These are phyloP conservation scores for Hypsibius dujardini DNA, from an alignment of 1,140 invertebrate species.

Conservation along the genomic window DNA sequence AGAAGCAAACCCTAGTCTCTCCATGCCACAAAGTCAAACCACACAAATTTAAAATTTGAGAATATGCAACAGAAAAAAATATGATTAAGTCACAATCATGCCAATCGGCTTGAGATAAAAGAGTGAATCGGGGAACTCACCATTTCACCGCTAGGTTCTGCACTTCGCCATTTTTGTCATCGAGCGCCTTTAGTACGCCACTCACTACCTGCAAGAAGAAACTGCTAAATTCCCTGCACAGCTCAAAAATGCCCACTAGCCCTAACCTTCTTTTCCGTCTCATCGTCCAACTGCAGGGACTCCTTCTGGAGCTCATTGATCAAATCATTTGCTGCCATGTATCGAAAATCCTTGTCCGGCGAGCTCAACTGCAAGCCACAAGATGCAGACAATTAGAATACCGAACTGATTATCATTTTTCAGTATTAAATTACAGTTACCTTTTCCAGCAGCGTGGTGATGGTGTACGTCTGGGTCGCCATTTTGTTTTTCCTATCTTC, in stretches of 20 bases:
- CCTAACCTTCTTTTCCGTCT: slow-evolving; percentile 79
- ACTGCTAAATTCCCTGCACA: no score
- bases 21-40: neutral
- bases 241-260: neutral
- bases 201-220: slow-evolving; percentile 50
- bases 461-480: slow-evolving; percentile 83
- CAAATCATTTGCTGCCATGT: slow-evolving; percentile 98
- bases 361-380: slow-evolving; percentile 68
- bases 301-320: slow-evolving; percentile 97
- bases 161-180: slow-evolving; percentile 98
- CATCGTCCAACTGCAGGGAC: slow-evolving; percentile 95
- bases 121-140: slow-evolving; percentile 35
- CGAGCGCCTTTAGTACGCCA: slow-evolving; percentile 78
- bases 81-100: no score
- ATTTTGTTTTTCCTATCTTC: slow-evolving; percentile 38
- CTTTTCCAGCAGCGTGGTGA: slow-evolving; percentile 88
- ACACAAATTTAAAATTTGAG: no score
- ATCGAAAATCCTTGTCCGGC: slow-evolving; percentile 94
- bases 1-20: neutral
- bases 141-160: slow-evolving; percentile 98
- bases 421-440: slow-evolving; percentile 30
- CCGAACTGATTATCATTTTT: neutral
- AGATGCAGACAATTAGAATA: neutral
- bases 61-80: no score
- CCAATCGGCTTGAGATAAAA: no score